Base-by-base conservation (phyloP, 2,113 vertebrate genomes). In the Nycticryphes semicollaris region DNA sequence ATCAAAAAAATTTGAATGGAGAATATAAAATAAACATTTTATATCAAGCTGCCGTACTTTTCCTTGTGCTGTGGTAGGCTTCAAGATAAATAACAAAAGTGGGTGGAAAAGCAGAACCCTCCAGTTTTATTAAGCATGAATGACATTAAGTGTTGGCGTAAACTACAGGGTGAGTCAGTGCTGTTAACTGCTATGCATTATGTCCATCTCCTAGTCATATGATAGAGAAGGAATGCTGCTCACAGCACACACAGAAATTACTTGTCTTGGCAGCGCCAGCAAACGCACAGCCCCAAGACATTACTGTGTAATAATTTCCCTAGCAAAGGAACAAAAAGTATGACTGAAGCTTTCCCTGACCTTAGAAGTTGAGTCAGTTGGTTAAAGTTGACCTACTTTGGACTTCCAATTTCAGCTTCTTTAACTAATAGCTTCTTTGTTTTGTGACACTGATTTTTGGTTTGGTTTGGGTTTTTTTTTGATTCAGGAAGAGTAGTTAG, bases 301-400 rank as follows among this genome's bases (percentile, higher is more conserved):
- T 79, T 92, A 82, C 80, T 92, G 69, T 85, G 94, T 96, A 96
- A 96, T 95, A 94, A 95, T 96, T 96, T 96, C 92, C 95, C 80
- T 47, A 94, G 86, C 66, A 92, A 82, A 96, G 84, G 86, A 96
- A 92, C 69, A 95, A 86, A 93, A 97, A 79, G 69, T 91, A 76
- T 95, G 92, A 97, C 89, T 93, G 88, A 95, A 91, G 86, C 89
- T 92, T 96, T 96, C 68, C 92, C 80, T 95, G 89, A 97, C 90
- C 95, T 92, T 91, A 95, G 66, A 82, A 79, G 48, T 63, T 57
- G 73, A 94, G 81, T 92, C 76, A 84, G 83, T 84, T 79, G 35
- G 90, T 90, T 92, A 84, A 92, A 82, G 76, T 35, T 93, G 95
- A 95, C 95, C 94, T 96, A 95, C 90, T 96, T 95, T 66, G 57